phyloP scores from a whole-genome alignment of 2,888 invertebrate species.

The Dione vanillae region DNA sequence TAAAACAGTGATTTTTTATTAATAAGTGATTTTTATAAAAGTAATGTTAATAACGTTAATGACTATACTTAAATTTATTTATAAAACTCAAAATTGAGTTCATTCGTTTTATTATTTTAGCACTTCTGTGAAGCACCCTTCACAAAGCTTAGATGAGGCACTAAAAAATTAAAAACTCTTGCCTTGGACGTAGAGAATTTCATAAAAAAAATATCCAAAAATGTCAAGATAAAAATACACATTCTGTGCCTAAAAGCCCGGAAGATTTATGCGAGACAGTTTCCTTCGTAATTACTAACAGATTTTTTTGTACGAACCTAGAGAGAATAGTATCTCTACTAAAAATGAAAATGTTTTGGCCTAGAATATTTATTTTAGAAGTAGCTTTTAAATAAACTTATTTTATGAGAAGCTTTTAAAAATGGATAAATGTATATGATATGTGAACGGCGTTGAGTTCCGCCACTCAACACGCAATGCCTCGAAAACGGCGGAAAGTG shows the following conservation, averaged over 20 bases:
- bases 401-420: no score
- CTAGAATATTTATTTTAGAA: no score
- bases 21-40: no score
- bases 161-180: slow-evolving; percentile 14
- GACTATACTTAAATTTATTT: slow-evolving; percentile 3
- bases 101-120: slow-evolving; percentile 9
- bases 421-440: no score
- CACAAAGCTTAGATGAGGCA: slow-evolving; percentile 10
- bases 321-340: background rate
- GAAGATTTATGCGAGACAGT: slow-evolving; percentile 24
- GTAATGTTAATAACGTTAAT: no score
- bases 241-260: slow-evolving; percentile 17
- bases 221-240: slow-evolving; percentile 22
- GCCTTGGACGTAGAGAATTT: slow-evolving; percentile 15
- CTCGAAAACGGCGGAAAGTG: no score
- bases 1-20: no score
- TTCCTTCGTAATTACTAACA: slow-evolving; percentile 18
- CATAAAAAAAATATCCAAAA: slow-evolving; percentile 16
- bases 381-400: no score
- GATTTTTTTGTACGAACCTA: background rate
- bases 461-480: no score
- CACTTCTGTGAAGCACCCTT: slow-evolving; percentile 7
- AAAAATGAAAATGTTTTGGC: background rate
- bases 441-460: no score
- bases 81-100: slow-evolving; percentile 19